Percentiles rank a stretch among this genome's conserved stretches.
These are phyloP conservation scores for Chaetogeoica ovagalla DNA, from an alignment of 2,888 invertebrate species.

Conservation along the genomic window DNA sequence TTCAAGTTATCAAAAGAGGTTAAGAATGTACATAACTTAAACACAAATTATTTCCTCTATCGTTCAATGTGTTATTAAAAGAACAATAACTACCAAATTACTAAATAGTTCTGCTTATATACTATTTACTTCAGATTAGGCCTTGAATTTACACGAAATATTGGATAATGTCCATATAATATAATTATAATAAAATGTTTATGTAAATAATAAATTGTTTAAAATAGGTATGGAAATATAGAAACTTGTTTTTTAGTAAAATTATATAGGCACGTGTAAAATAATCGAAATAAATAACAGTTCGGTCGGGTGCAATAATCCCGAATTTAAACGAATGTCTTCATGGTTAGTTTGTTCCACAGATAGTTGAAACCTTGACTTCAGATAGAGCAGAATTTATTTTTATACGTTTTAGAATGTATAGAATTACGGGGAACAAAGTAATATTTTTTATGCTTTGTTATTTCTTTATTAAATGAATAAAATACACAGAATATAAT, in stretches of 20 bases:
- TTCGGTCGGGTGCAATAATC: conserved; percentile 6
- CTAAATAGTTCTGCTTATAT: not conserved
- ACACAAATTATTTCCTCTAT: not conserved
- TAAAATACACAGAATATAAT: not conserved
- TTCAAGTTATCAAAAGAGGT: not conserved
- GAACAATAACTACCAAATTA: conserved; percentile 9
- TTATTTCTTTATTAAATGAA: not conserved
- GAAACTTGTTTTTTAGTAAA: too few relatives aligned
- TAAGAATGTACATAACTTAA: not conserved
- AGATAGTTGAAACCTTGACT: conserved; percentile 29
- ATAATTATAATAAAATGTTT: not conserved
- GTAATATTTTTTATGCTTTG: not conserved
- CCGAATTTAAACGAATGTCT: conserved; percentile 47
- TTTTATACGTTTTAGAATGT: conserved; percentile 7
- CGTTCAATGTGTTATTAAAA: not conserved
- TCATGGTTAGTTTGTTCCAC: conserved; percentile 24
- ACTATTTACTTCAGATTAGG: not conserved
- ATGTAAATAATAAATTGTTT: not conserved
- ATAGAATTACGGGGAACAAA: not conserved
- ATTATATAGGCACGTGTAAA: not conserved
- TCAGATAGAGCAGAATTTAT: conserved; percentile 2
- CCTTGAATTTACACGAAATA: not conserved
- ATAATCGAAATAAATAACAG: conserved; percentile 15
- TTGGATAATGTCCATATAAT: conserved; percentile 17
- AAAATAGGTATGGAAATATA: too few relatives aligned